A percentile compares a stretch with the other conserved stretches of the same genome.
These are phyloP conservation scores for Limonius californicus DNA, from an alignment of 1,140 invertebrate species.

Conservation along the genomic window DNA sequence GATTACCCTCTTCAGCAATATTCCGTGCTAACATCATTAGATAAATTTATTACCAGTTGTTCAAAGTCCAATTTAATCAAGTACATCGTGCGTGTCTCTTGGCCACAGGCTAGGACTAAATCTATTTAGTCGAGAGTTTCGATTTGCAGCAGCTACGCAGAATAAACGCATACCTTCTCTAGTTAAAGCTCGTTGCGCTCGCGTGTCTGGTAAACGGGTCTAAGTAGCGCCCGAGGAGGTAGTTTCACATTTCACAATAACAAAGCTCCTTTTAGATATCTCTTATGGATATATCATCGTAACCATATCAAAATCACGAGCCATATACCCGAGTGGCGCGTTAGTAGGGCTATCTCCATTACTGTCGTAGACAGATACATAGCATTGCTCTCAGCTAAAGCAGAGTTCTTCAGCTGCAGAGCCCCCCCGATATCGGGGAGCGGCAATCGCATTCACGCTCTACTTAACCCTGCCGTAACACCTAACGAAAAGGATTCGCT, in stretches of 20 bases:
- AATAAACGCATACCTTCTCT: no score
- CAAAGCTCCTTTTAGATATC: constrained; percentile 23
- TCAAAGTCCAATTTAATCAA: no score
- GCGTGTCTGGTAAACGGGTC: no score
- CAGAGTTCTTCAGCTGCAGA: constrained; percentile 12
- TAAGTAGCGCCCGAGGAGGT: neutral
- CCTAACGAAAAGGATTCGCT: constrained; percentile 17
- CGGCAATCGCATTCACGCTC: constrained; percentile 29
- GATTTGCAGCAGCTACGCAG: no score
- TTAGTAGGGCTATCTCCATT: constrained; percentile 27
- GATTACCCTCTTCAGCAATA: no score
- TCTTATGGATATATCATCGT: constrained; percentile 29
- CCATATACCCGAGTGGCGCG: constrained; percentile 30
- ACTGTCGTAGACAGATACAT: constrained; percentile 18
- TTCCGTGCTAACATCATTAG: no score
- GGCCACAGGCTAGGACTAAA: no score
- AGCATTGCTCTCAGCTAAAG: constrained; percentile 15
- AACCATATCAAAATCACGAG: constrained; percentile 28
- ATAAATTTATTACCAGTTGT: no score
- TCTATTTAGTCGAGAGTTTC: no score
- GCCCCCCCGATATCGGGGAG: constrained; percentile 12
- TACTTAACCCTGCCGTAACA: constrained; percentile 22
- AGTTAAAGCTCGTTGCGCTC: no score
- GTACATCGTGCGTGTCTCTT: no score
- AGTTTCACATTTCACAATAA: constrained; percentile 22